Evolutionary conservation across 2,888 invertebrate genomes (phyloP).

Genomic region (Nephrocerus scutellatus): DNA sequence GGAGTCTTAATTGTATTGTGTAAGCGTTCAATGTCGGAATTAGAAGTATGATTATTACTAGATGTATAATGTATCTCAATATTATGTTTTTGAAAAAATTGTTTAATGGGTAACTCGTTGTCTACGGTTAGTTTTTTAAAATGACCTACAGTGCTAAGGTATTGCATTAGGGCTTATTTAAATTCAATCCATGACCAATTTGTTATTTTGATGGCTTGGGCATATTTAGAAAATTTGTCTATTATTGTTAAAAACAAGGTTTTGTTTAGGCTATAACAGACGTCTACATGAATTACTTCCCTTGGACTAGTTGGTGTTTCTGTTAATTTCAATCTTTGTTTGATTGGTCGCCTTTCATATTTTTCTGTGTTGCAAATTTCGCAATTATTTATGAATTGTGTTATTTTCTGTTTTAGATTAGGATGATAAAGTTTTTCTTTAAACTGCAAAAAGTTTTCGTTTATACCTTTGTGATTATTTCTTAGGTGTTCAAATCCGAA

Average conservation of each 20-base stretch:
- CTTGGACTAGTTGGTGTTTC: too few species aligned
- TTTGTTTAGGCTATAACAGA: conserved; percentile 17
- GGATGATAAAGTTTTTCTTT: too few species aligned
- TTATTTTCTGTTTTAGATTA: too few species aligned
- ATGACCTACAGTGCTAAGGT: conserved; percentile 10
- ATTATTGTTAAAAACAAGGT: too few species aligned
- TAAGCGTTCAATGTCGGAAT: conserved; percentile 13
- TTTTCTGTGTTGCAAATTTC: too few species aligned
- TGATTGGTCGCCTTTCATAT: too few species aligned
- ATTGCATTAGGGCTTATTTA: conserved; percentile 11
- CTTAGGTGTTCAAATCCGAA: too few species aligned
- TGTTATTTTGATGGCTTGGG: conserved; percentile 11
- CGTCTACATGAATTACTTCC: conserved; percentile 24
- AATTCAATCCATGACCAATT: conserved; percentile 16
- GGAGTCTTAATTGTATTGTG: conserved; percentile 18
- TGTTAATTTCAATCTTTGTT: too few species aligned
- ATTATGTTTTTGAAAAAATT: conserved; percentile 7
- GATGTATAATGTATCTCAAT: conserved; percentile 14
- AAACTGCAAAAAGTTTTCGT: too few species aligned
- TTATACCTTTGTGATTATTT: too few species aligned
- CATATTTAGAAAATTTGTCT: too few species aligned
- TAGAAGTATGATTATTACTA: conserved; percentile 13
- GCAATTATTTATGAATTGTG: too few species aligned
- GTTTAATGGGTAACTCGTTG: conserved; percentile 13
- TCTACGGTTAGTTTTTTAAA: conserved; percentile 13